Base-by-base conservation (phyloP, 2,888 invertebrate genomes). In the Pedicia rivosa region DNA sequence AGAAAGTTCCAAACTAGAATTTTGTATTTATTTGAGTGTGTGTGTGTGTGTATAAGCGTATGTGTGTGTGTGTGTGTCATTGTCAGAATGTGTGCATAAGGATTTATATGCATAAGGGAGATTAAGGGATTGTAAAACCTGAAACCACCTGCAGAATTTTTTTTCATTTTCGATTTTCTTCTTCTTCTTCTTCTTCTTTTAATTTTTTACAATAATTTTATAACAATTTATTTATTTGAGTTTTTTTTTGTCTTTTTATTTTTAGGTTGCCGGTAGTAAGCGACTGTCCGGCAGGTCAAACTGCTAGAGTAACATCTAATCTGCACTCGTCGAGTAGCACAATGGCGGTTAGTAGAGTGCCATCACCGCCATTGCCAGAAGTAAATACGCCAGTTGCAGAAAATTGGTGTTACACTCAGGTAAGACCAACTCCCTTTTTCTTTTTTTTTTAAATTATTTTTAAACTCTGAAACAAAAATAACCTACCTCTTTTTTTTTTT, bases 371-470 rank as follows among this genome's bases (percentile, higher is more conserved):
- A 53, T 80, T 91, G 58, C 84, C 84, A 66, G 88, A 88, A 78
- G 84, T 83, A 63, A 86, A 87, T 68, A 88, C 88, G 58, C 95
- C 97, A 56, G 92, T 95, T 52, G 97, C 97, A 44, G 97, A 98
- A 67, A 97, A 95, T 72, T 98, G 97, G 97, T 98, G 97, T 74
- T 97, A 95, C 65, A 98, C 97, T 63, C 94, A 95, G 84, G 92
- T 92, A 70, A 63, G 57, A 53, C 6, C 10, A 26, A 6, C 5
- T 20, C 20, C 20, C n/a, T n/a, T n/a, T n/a, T n/a, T 20, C 8
- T 20, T 20, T 20, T 20, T 20, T 24, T 25, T 35, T 8, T 19
- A 26, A 8, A 13, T 15, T 9, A 9, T 6, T 25, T 6, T 25
- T 9, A 14, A 24, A 6, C 4, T 9, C 25, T 17, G 5, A 14